Base-by-base conservation (phyloP, 2,888 invertebrate genomes). In the Dichetophora obliterata region DNA sequence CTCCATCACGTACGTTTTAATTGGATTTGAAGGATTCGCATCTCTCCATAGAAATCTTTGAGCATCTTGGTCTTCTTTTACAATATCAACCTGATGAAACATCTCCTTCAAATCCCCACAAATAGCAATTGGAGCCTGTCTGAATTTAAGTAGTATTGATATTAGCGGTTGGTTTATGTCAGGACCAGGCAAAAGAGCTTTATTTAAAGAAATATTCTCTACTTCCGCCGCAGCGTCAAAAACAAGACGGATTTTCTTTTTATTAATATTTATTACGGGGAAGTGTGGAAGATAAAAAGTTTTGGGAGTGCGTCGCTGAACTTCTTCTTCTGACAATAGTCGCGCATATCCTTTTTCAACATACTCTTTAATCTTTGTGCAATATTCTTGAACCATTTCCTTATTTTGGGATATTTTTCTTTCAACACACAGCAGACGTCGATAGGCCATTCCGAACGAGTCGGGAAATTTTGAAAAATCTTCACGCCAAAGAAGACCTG, bases 81-180 rank as follows among this genome's bases (percentile, higher is more conserved):
- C 19, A n/a, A 52, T 52, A n/a, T 5, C 6, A 5, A 52, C 52
- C 16, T 52, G 37, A 37, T 37, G 6, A 6, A 37, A 37, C 37
- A 37, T 37, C 37, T 37, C 37, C 37, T 37, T 37, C 37, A 37
- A 37, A 8, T 37, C 37, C 6, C 37, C 37, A 37, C 37, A 37
- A 37, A 37, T 8, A 8, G 37, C 37, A 37, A 37, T 8, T 3
- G 37, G 37, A 37, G 37, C 37, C 8, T 37, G 37, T 8, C 37
- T 37, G 8, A 3, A 37, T 8, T 37, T 37, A 37, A 48, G 43
- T 50, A 50, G 24, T 43, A 37, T 37, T 8, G 37, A 37, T 8
- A 75, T 75, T 6, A 78, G 27, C 72, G 77, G 11, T 63, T 43
- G n/a, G 52, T 37, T 19, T 70, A 74, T 66, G 48, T 68, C 68